Percentiles rank a stretch among this genome's conserved stretches.
Conservation (phyloP, 2,888 invertebrate species). For the Platypus cylindrus region DNA sequence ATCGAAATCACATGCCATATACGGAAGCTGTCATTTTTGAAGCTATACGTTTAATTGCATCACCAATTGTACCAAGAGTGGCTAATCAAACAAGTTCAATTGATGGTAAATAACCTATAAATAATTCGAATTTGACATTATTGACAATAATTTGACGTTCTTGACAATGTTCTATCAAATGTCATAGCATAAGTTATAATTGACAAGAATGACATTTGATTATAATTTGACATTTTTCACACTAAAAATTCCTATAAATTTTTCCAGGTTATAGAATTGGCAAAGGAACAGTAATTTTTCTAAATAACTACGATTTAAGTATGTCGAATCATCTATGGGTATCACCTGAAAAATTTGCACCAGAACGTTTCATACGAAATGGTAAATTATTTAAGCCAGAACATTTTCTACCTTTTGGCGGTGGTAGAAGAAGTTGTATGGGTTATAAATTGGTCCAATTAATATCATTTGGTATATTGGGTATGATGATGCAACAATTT, state of each 20-base stretch:
- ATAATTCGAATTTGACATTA: too few species aligned
- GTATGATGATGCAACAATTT: slow-evolving; percentile 42
- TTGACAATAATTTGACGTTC: too few species aligned
- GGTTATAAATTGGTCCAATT: slow-evolving; percentile 54
- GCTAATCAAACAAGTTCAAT: slow-evolving; percentile 48
- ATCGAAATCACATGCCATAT: slow-evolving; percentile 43
- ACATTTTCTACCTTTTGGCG: slow-evolving; percentile 53
- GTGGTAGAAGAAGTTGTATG: slow-evolving; percentile 53
- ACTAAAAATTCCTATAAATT: not conserved
- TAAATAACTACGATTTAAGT: slow-evolving; percentile 55
- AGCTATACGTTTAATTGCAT: slow-evolving; percentile 48
- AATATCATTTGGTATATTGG: slow-evolving; percentile 42
- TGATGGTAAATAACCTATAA: slow-evolving; percentile 43
- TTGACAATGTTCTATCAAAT: too few species aligned
- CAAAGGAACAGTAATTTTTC: slow-evolving; percentile 49
- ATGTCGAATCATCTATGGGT: slow-evolving; percentile 49
- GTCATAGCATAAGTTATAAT: too few species aligned
- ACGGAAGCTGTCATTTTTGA: slow-evolving; percentile 49
- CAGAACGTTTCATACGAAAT: slow-evolving; percentile 46
- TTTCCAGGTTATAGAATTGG: slow-evolving; percentile 44
- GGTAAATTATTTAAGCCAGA: slow-evolving; percentile 47
- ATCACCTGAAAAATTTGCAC: slow-evolving; percentile 45
- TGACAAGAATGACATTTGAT: too few species aligned
- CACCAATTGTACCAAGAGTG: slow-evolving; percentile 56
- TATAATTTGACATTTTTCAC: too few species aligned